Evolutionary conservation across 2,888 invertebrate species (phyloP).

Genomic region (Dendrolimus pini): DNA sequence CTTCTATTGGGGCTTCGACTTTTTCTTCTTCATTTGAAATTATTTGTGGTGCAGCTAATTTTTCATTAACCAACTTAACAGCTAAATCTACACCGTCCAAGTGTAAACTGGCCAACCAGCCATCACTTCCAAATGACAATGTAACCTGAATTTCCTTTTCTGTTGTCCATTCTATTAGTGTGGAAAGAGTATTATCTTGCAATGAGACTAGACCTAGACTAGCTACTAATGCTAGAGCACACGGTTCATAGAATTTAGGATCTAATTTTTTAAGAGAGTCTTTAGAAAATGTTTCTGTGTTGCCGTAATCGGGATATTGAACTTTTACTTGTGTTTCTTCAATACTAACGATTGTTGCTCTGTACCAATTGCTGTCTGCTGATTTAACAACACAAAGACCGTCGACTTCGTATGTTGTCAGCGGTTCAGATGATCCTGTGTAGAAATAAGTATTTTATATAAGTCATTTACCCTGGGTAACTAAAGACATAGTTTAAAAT

Average conservation of each 20-base stretch:
- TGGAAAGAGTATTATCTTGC: conserved; percentile 49
- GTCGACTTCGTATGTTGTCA: conserved; percentile 64
- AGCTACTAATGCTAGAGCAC: conserved; percentile 50
- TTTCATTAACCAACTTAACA: conserved; percentile 60
- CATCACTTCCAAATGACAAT: conserved; percentile 66
- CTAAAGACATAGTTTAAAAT: too few species aligned
- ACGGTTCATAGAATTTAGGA: conserved; percentile 59
- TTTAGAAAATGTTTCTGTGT: conserved; percentile 73
- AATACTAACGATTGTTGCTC: conserved; percentile 71
- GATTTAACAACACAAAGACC: conserved; percentile 79
- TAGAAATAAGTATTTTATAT: conserved; percentile 5
- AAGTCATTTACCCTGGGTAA: too few species aligned
- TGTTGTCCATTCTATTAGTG: conserved; percentile 54
- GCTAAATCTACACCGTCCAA: conserved; percentile 69
- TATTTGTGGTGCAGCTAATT: conserved; percentile 49
- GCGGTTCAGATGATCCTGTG: conserved; percentile 48
- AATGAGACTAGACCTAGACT: conserved; percentile 53
- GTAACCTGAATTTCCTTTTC: conserved; percentile 74
- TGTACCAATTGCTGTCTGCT: conserved; percentile 83
- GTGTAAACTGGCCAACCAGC: conserved; percentile 75
- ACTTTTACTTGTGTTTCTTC: conserved; percentile 66
- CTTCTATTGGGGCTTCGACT: conserved; percentile 31
- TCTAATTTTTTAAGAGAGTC: conserved; percentile 66
- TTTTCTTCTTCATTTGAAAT: conserved; percentile 27
- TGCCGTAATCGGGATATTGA: conserved; percentile 83